Conservation (phyloP, 2,888 invertebrate species). For the Seladonia tumulorum region DNA sequence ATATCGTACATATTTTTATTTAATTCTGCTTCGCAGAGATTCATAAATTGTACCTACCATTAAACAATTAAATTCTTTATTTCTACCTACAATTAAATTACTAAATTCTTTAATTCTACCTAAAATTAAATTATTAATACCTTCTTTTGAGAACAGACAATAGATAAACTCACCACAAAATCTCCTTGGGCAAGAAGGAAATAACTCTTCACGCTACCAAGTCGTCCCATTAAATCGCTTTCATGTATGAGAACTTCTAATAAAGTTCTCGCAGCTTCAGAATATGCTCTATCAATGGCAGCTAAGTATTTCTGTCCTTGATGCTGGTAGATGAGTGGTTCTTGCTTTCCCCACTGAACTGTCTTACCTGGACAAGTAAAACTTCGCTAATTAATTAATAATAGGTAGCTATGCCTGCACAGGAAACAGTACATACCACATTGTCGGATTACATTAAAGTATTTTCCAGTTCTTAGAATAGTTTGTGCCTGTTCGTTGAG, state of each 20-base stretch:
- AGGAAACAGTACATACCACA: conserved; percentile 88
- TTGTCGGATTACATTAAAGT: conserved; percentile 97
- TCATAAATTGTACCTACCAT: conserved; percentile 98
- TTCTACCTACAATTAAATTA: no score
- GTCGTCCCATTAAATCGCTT: conserved; percentile 95
- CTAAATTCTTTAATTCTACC: neutral
- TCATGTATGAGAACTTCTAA: conserved; percentile 95
- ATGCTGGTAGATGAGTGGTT: conserved; percentile 85
- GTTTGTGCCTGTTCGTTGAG: conserved; percentile 94
- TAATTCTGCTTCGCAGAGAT: conserved; percentile 96
- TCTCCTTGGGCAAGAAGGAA: conserved; percentile 96
- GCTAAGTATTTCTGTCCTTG: conserved; percentile 86
- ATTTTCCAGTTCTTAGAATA: conserved; percentile 97
- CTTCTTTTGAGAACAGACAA: neutral
- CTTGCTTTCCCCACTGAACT: conserved; percentile 85
- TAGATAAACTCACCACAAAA: conserved; percentile 77
- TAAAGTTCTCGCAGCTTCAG: conserved; percentile 95
- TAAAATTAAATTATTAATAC: neutral
- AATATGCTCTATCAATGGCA: conserved; percentile 95
- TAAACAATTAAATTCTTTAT: conserved; percentile 23
- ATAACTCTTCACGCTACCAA: conserved; percentile 94
- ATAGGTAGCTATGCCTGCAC: neutral
- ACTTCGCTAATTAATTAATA: neutral
- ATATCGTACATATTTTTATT: conserved; percentile 95
- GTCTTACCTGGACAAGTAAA: conserved; percentile 83